Evolutionary conservation across 2,888 invertebrate genomes (phyloP), one percentile per base, ranked within the genome.

Genomic region (Eupithecia vulgata): DNA sequence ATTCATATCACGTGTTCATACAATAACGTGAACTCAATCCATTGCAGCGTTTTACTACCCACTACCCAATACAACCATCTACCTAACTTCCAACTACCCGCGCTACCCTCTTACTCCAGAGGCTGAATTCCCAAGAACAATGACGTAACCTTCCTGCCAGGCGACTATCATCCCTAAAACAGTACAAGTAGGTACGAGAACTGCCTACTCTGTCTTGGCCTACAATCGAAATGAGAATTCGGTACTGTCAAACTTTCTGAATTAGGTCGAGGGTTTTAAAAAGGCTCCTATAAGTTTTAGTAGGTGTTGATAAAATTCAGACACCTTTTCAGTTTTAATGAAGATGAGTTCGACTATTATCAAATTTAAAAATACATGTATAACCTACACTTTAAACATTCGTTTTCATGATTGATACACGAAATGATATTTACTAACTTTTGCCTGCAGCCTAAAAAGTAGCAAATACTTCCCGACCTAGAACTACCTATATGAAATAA

Each of bases 191-290:
- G 82, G 80, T 73, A 69, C 67, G 76, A 80, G 81, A 81, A 84
- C 85, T 34, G 68, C 52, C 45, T 69, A 75, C 75, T 21, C 42
- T 34, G 48, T 76, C 70, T 75, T 85, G 84, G 81, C 87, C 87
- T 85, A 89, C 88, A 87, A 88, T 85, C 79, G 83, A 81, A 87
- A 87, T 84, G 86, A 87, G 84, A 81, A 87, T 85, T 86, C 81
- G 81, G 83, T 81, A 84, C 83, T 82, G 81, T 75, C 81, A 80
- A 86, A 88, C 79, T 88, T 88, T 84, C 69, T 76, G 85, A 91
- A 89, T 88, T 89, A 82, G 90, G 89, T 90, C 90, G 87, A 81
- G 75, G 79, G 81, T 75, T 83, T 83, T 79, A 81, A 84, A 85
- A 85, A 82, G 72, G 35, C 34, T 71, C 35, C 64, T 65, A 42